phyloP scores from a whole-genome alignment of 2,113 vertebrate species.

The Paradisaea rubra region DNA sequence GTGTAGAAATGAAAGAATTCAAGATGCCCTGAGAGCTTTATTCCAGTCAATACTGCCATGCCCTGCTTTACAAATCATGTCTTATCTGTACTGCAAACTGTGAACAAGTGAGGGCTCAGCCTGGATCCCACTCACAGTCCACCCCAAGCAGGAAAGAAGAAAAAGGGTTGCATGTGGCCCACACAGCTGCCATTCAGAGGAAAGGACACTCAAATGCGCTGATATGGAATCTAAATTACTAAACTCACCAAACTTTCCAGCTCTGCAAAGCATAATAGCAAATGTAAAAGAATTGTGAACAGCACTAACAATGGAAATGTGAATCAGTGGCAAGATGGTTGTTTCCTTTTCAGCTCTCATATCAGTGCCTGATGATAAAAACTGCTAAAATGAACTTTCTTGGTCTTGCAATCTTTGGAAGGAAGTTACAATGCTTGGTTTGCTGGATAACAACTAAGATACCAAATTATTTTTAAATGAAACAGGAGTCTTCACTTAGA shows the following conservation, averaged over 20 bases:
- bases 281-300: not conserved
- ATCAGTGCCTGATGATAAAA: not conserved
- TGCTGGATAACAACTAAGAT: not conserved
- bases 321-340: not conserved
- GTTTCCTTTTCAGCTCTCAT: not conserved
- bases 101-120: not conserved
- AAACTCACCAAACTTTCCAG: not conserved
- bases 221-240: not conserved
- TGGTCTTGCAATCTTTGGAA: not conserved
- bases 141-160: not conserved
- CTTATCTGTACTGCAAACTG: not conserved
- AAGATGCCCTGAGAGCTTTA: not conserved
- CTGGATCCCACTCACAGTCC: not conserved
- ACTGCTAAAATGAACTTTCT: not conserved
- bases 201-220: not conserved
- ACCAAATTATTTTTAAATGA: not conserved
- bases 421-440: not conserved
- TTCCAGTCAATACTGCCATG: not conserved
- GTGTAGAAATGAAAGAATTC: not conserved
- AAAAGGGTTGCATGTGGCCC: not conserved
- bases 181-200: not conserved
- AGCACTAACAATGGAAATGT: not conserved
- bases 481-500: not conserved
- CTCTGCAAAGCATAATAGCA: not conserved
- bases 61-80: not conserved